Percentiles rank a stretch among this genome's conserved stretches.
These are phyloP conservation scores for Oreonectes daqikongensis DNA, from an alignment of 2,797 vertebrate genomes.

Conservation along the genomic window DNA sequence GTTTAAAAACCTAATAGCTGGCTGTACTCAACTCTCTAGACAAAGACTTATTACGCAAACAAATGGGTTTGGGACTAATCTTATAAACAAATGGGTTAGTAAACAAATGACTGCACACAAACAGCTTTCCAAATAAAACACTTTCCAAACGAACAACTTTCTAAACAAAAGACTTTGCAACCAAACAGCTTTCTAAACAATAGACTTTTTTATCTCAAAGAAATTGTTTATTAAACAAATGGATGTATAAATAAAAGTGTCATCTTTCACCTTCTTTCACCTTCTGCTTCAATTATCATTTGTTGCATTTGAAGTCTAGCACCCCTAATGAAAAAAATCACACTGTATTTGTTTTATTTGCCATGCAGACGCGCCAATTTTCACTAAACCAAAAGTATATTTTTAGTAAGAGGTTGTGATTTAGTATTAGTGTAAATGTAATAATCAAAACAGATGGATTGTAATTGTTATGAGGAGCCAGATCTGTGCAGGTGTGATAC, in stretches of 20 bases:
- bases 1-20: background rate
- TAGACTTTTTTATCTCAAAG: background rate
- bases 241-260: constrained; percentile 19
- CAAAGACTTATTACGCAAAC: constrained; percentile 13
- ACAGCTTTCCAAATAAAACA: background rate
- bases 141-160: background rate
- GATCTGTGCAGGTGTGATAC: constrained; percentile 20
- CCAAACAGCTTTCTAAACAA: background rate
- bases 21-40: background rate
- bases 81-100: constrained; percentile 19
- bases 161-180: constrained; percentile 5
- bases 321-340: constrained; percentile 5
- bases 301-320: constrained; percentile 12
- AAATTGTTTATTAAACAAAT: background rate
- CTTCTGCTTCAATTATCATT: constrained; percentile 20
- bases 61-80: background rate
- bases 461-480: constrained; percentile 7
- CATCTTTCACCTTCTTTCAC: background rate
- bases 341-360: constrained; percentile 13
- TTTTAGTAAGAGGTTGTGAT: constrained; percentile 28
- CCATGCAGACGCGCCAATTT: background rate
- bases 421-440: constrained; percentile 20
- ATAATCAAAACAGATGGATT: constrained; percentile 29
- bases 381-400: constrained; percentile 4
- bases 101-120: constrained; percentile 11